Conservation (phyloP, 2,113 vertebrate genomes). For the Rhineura floridana region DNA sequence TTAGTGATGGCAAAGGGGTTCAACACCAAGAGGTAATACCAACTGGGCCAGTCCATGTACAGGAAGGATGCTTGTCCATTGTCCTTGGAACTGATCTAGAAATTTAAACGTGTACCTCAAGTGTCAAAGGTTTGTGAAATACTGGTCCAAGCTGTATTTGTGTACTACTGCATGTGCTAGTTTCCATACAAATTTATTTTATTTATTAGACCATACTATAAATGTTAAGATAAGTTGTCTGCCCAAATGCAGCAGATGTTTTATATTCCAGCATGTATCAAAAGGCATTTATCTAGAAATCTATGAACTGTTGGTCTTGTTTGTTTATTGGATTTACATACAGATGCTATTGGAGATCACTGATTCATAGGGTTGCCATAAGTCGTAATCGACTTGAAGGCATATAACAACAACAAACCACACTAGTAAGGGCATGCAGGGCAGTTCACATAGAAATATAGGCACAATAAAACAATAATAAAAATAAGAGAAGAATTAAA, state of each 20-base stretch:
- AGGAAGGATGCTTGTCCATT: not conserved
- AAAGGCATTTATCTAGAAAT: slow-evolving; percentile 4
- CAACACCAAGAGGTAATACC: not conserved
- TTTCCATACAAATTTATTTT: no score
- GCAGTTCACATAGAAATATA: not conserved
- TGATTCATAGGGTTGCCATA: no score
- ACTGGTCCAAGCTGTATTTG: not conserved
- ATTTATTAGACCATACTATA: no score
- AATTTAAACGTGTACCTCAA: not conserved
- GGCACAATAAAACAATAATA: not conserved
- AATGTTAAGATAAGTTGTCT: not conserved
- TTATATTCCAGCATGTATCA: not conserved
- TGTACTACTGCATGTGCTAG: rapidly evolving
- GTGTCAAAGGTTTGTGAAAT: not conserved
- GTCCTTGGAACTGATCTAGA: not conserved
- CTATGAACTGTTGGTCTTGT: not conserved
- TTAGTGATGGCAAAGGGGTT: not conserved
- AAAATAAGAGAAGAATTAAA: not conserved
- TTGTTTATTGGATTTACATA: not conserved
- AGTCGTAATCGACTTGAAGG: no score
- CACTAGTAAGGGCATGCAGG: not conserved
- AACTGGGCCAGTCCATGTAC: not conserved
- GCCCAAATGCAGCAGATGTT: not conserved
- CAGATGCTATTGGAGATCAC: no score
- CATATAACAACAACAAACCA: no score